These are phyloP conservation scores for Metallyticus violacea DNA, from an alignment of 2,888 invertebrate genomes.

Conservation along the genomic window DNA sequence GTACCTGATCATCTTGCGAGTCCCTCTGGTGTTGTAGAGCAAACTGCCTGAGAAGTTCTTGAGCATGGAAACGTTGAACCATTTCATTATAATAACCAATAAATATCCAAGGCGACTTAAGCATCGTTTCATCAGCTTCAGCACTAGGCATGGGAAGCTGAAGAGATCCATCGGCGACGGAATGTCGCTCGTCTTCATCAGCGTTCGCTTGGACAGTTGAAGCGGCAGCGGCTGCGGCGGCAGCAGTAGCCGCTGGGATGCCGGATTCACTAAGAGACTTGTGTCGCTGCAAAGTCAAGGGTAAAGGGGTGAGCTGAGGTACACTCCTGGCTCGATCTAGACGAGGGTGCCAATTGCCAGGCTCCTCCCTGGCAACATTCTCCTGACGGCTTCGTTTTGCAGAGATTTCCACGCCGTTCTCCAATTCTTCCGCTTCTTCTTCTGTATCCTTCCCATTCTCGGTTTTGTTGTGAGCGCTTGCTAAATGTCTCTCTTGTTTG, in stretches of 20 bases:
- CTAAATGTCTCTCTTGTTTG: not conserved
- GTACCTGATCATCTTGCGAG: not conserved
- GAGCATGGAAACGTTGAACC: conserved; percentile 41
- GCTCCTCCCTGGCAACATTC: conserved; percentile 1
- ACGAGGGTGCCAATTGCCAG: conserved; percentile 10
- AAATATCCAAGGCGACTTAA: conserved; percentile 38
- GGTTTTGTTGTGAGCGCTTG: not conserved
- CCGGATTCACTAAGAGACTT: conserved; percentile 34
- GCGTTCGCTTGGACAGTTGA: not conserved
- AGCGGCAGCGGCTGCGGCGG: not conserved
- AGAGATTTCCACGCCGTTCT: not conserved
- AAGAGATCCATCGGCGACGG: not conserved
- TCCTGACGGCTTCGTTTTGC: conserved; percentile 25
- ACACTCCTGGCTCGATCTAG: conserved; percentile 33
- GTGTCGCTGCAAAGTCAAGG: conserved; percentile 26
- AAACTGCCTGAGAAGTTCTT: conserved; percentile 40
- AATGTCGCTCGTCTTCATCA: not conserved
- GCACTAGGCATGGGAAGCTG: not conserved
- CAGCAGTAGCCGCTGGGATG: conserved; percentile 14
- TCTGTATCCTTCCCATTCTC: not conserved
- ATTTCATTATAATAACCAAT: conserved; percentile 40
- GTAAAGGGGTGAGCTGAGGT: conserved; percentile 29
- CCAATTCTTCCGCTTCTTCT: conserved; percentile 12
- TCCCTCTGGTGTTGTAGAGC: conserved; percentile 38
- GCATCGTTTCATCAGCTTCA: not conserved